Base-by-base conservation (phyloP, 2,888 invertebrate genomes). In the Coelopa pilipes region DNA sequence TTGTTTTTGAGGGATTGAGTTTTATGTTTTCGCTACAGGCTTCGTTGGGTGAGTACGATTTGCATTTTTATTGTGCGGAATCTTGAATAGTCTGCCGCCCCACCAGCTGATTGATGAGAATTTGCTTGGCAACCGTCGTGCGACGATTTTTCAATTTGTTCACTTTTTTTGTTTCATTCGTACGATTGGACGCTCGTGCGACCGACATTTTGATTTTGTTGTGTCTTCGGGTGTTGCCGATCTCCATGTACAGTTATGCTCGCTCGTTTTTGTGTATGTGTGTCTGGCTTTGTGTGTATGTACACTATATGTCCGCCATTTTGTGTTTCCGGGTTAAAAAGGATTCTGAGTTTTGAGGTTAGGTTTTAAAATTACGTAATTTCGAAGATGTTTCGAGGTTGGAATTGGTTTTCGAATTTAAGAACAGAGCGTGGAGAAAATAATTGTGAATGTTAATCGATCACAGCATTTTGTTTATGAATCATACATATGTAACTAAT, bases 291-390 rank as follows among this genome's bases (percentile, higher is more conserved):
- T 7, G 34, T 7, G 34, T 34, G 34, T 34, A 34, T 34, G 34
- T 7, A n/a, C n/a, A n/a, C n/a, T n/a, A n/a, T n/a, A 47, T 60
- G 24, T 59, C 46, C 65, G 71, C 70, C 70, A 70, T 70, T 70
- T 70, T 55, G 71, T 46, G 63, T 55, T 71, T 71, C 65, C 71
- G 65, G 50, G 53, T 21, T 55, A 13, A 17, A n/a, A 34, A 24
- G 49, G 62, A 46, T 66, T 13, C 9, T 65, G 1, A 12, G 19
- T 63, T 55, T 71, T 70, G 46, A 60, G 70, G 63, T 71, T 55
- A 65, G 59, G 59, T 47, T n/a, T 0, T 53, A 1, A 62, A 62
- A 62, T 15, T 62, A 24, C 13, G 34, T 11, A 53, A 53, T 53
- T 15, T 53, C 10, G 2, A 34, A 34, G 34, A 7, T 34, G 2